Evolutionary conservation across 2,888 invertebrate genomes (phyloP).

Genomic region (Philereme vetulata): DNA sequence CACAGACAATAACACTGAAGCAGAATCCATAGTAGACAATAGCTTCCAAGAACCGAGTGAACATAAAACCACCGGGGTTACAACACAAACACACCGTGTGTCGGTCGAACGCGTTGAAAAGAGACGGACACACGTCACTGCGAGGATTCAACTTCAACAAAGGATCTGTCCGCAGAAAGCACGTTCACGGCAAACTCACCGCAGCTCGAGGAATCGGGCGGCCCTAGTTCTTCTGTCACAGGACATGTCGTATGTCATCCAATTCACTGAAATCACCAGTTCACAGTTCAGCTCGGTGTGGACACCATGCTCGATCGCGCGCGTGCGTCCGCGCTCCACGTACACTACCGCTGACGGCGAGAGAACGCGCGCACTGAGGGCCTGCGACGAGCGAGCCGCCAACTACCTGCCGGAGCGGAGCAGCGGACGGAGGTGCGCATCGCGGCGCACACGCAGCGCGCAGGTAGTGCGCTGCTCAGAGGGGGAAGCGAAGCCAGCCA

Average conservation of each 20-base stretch:
- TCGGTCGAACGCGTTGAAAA: conserved; percentile 66
- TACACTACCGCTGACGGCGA: conserved; percentile 81
- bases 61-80: conserved; percentile 31
- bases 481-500: conserved; percentile 48
- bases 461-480: conserved; percentile 53
- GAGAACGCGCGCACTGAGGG: conserved; percentile 81
- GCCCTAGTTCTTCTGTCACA: conserved; percentile 81
- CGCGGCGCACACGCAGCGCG: conserved; percentile 73
- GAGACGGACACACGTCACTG: conserved; percentile 74
- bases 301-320: conserved; percentile 71
- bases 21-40: conserved; percentile 38
- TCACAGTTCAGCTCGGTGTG: conserved; percentile 61
- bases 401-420: conserved; percentile 75
- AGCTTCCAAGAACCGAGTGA: conserved; percentile 29
- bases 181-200: conserved; percentile 75
- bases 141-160: conserved; percentile 76
- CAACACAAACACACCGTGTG: conserved; percentile 35
- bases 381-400: conserved; percentile 54
- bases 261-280: conserved; percentile 71
- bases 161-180: conserved; percentile 68
- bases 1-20: conserved; percentile 43
- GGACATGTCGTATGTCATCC: conserved; percentile 76
- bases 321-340: conserved; percentile 72
- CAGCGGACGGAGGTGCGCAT: conserved; percentile 47
- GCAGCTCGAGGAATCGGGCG: conserved; percentile 81